phyloP scores from a whole-genome alignment of 1,140 invertebrate species.

The Tenebrio molitor region DNA sequence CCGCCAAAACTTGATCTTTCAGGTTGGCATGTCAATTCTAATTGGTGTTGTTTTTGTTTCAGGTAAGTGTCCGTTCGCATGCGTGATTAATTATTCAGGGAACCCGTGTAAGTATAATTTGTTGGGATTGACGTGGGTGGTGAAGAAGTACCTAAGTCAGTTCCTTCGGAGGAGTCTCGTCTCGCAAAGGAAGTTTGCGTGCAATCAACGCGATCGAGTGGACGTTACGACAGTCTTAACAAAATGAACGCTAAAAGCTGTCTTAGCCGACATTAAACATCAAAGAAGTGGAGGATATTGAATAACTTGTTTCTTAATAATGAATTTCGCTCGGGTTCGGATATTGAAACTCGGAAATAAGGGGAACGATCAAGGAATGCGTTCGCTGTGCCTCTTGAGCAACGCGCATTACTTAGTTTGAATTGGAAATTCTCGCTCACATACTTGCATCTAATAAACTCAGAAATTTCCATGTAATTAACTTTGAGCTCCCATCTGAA shows the following conservation, averaged over 20 bases:
- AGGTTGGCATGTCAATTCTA: not conserved
- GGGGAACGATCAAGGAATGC: conserved; percentile 57
- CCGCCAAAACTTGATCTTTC: too few species aligned
- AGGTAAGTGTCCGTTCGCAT: conserved; percentile 1
- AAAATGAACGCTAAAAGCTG: conserved; percentile 53
- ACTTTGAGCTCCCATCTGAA: conserved; percentile 62
- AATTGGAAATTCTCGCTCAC: conserved; percentile 66
- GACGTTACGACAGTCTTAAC: not conserved
- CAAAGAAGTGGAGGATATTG: conserved; percentile 61
- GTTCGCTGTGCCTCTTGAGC: conserved; percentile 53
- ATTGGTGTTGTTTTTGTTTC: not conserved
- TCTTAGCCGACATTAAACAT: conserved; percentile 57
- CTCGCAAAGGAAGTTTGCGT: too few species aligned
- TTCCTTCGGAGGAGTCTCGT: too few species aligned
- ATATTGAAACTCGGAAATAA: conserved; percentile 57
- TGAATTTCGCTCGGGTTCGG: conserved; percentile 59
- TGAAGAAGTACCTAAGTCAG: too few species aligned
- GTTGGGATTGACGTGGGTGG: not conserved
- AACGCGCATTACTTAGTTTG: conserved; percentile 61
- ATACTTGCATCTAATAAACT: conserved; percentile 67
- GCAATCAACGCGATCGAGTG: not conserved
- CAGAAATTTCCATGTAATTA: conserved; percentile 66
- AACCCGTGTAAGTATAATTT: not conserved
- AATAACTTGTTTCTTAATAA: conserved; percentile 65
- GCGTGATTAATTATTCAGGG: conserved; percentile 6